A percentile compares a stretch with the other conserved stretches of the same genome.
Evolutionary conservation across 2,888 invertebrate genomes (phyloP).

Genomic region (Drosophila borealis): DNA sequence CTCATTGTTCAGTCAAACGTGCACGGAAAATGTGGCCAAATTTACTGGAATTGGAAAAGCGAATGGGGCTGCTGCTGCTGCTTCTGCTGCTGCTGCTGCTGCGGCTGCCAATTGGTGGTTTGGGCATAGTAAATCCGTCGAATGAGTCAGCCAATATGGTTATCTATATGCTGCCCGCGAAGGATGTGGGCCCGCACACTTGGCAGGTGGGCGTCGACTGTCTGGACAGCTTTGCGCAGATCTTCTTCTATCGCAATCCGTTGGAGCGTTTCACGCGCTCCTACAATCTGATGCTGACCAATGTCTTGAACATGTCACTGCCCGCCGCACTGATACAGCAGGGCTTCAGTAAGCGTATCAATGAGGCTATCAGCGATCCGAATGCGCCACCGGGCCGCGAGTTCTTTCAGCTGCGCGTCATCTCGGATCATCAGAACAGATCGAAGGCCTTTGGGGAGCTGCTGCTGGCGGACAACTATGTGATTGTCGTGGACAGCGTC

Average conservation of each 20-base stretch:
- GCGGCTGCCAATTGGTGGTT: conserved; percentile 11
- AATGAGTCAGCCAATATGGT: conserved; percentile 75
- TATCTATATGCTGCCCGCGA: conserved; percentile 73
- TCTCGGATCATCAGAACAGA: conserved; percentile 60
- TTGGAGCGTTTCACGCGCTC: conserved; percentile 68
- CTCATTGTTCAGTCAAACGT: conserved; percentile 39
- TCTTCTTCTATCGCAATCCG: conserved; percentile 72
- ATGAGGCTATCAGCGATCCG: conserved; percentile 68
- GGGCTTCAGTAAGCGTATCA: conserved; percentile 75
- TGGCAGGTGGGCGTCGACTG: conserved; percentile 82
- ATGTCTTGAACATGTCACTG: conserved; percentile 78
- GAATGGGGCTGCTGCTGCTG: neutral
- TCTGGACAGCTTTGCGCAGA: conserved; percentile 71
- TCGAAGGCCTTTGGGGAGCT: conserved; percentile 57
- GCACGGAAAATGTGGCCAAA: conserved; percentile 41
- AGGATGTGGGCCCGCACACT: conserved; percentile 68
- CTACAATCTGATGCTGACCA: conserved; percentile 78
- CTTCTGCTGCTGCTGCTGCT: conserved; percentile 14
- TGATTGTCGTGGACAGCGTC: conserved; percentile 80
- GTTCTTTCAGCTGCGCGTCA: conserved; percentile 74
- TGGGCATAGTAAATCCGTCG: conserved; percentile 73
- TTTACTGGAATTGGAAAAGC: neutral
- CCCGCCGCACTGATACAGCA: conserved; percentile 84
- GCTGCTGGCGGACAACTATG: conserved; percentile 79
- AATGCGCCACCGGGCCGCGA: conserved; percentile 4